Conservation (phyloP, 2,113 vertebrate species). For the Diadophis punctatus region DNA sequence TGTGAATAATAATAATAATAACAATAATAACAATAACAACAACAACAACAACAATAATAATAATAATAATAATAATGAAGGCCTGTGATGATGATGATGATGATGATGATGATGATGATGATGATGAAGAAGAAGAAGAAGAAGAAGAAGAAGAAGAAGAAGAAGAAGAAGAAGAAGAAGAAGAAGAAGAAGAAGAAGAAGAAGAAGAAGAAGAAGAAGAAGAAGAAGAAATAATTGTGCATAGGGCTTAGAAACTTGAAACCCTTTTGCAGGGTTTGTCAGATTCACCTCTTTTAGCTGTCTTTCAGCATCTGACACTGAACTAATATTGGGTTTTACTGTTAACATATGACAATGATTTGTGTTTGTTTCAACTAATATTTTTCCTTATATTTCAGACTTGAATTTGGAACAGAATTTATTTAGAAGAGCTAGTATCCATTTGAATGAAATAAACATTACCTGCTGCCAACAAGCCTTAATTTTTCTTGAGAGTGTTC, state of each 20-base stretch:
- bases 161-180: no score
- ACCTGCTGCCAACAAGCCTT: not conserved
- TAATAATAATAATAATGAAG: not conserved
- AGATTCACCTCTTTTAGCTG: not conserved
- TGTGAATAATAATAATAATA: no score
- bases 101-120: not conserved
- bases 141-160: no score
- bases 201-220: no score
- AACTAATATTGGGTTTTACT: not conserved
- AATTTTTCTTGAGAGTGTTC: conserved; percentile 48
- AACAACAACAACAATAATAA: no score
- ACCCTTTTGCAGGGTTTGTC: no score
- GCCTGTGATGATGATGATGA: not conserved
- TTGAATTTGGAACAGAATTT: not conserved
- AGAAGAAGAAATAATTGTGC: not conserved
- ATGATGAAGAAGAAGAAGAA: no score
- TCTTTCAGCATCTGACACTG: not conserved
- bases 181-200: no score
- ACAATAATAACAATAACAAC: no score
- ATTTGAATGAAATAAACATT: not conserved
- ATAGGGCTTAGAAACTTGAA: not conserved
- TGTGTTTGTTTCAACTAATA: not conserved
- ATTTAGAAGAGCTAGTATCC: not conserved
- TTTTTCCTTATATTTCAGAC: not conserved
- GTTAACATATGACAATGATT: not conserved